Base-by-base conservation (phyloP, 2,888 invertebrate species). In the Caenorhabditis sp. region DNA sequence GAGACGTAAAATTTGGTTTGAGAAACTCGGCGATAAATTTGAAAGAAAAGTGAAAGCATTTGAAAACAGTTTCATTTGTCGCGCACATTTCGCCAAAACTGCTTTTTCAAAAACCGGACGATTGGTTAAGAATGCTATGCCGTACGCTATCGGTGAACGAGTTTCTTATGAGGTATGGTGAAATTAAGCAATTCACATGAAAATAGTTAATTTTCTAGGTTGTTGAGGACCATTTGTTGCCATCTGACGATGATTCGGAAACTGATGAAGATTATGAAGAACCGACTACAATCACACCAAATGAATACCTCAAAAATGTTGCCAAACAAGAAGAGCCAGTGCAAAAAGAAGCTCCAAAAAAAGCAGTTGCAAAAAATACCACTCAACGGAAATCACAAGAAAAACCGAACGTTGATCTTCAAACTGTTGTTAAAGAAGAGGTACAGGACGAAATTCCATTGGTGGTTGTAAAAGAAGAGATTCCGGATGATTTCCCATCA, bases 101-200 rank as follows among this genome's bases (percentile, higher is more conserved):
- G 62, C 66, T 1, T 71, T 71, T 36, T 62, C 66, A 36, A 66
- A 49, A 8, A 53, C 62, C 49, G 66, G 66, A 21, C 53, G 70
- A 23, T 58, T 71, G 51, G 19, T 63, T 14, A 71, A 63, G 66
- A 59, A 59, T 62, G 60, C 27, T 17, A 5, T 55, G 4, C 55
- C 55, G 14, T 24, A 17, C 8, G 17, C 5, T 12, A 17, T 23
- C 3, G 55, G 23, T 8, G 26, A 55, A 17, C 10, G 19, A 1
- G 26, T 55, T 14, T 26, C 55, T 4, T 55, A 55, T 24, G 23
- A 55, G 55, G 55, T 55, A 17, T 2, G 21, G 4, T 21, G 21
- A 51, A 17, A 21, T 19, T 21, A 17, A 23, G 21, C 4, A 23
- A 51, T 21, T 21, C 6, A 51, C n/a, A n/a, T 51, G 51, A 51